These are phyloP conservation scores for Drosophila cardini DNA, from an alignment of 1,140 invertebrate species.

Conservation along the genomic window DNA sequence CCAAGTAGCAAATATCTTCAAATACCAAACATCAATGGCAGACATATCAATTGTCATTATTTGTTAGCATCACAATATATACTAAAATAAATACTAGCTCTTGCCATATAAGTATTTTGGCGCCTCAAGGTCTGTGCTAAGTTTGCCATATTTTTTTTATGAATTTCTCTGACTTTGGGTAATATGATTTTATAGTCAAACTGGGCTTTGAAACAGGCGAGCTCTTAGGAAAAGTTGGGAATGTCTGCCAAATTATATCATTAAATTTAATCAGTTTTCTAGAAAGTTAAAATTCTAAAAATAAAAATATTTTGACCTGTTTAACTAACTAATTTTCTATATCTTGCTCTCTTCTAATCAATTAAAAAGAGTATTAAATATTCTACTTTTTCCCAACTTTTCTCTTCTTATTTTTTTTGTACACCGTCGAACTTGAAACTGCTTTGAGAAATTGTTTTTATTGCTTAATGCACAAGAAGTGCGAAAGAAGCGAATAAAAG, in stretches of 20 bases:
- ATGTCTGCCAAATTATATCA: background rate
- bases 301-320: too few species aligned
- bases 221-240: too few species aligned
- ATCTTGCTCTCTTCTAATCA: too few species aligned
- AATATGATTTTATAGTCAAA: background rate
- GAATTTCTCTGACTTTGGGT: background rate
- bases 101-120: slow-evolving; percentile 6
- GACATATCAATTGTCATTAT: slow-evolving; percentile 72
- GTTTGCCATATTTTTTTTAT: background rate
- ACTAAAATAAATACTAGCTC: slow-evolving; percentile 40
- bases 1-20: slow-evolving; percentile 5
- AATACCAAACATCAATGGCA: slow-evolving; percentile 57
- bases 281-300: too few species aligned
- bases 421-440: slow-evolving; percentile 58
- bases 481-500: slow-evolving; percentile 47
- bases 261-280: too few species aligned
- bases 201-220: too few species aligned
- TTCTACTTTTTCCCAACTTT: background rate
- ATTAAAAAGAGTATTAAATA: background rate
- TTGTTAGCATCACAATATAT: slow-evolving; percentile 54
- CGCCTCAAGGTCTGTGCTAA: slow-evolving; percentile 56
- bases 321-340: background rate
- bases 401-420: background rate
- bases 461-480: slow-evolving; percentile 58
- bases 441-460: slow-evolving; percentile 51